These are phyloP conservation scores for Chromoteleia sp. DNA, from an alignment of 2,888 invertebrate genomes.

Conservation along the genomic window DNA sequence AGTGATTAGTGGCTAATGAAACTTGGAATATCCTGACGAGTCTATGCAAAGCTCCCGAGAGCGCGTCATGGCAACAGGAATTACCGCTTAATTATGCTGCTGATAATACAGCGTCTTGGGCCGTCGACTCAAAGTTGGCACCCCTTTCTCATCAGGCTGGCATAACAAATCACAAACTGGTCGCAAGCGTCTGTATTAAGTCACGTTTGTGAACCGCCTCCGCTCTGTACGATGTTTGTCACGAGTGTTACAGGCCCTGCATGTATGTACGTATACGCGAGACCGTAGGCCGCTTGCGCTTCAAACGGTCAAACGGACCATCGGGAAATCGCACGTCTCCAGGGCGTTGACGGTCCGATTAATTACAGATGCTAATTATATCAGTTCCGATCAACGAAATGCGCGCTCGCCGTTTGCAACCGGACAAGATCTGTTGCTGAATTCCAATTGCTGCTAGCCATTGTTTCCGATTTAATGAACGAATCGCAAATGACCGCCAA, in stretches of 20 bases:
- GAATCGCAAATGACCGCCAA: no score
- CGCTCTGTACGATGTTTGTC: conserved; percentile 12
- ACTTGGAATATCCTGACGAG: conserved; percentile 76
- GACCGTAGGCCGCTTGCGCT: not conserved
- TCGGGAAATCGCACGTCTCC: conserved; percentile 39
- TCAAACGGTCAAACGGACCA: conserved; percentile 19
- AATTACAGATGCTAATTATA: conserved; percentile 59
- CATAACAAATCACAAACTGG: conserved; percentile 63
- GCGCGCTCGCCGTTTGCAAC: not conserved
- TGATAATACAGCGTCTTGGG: conserved; percentile 72
- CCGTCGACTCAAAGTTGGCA: conserved; percentile 47
- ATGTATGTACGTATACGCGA: conserved; percentile 22
- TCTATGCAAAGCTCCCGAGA: conserved; percentile 63
- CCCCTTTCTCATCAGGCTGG: conserved; percentile 56
- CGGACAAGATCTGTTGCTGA: conserved; percentile 5
- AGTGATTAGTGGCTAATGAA: conserved; percentile 77
- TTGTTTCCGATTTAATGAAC: no score
- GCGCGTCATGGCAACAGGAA: conserved; percentile 68
- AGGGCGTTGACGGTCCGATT: conserved; percentile 53
- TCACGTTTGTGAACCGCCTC: conserved; percentile 19
- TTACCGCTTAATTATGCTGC: conserved; percentile 76
- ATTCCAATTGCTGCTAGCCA: no score
- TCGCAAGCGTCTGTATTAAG: conserved; percentile 40
- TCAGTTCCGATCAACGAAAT: conserved; percentile 22
- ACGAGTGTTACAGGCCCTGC: conserved; percentile 5